Conservation (phyloP, 1,140 invertebrate species). For the Cepaea nemoralis region DNA sequence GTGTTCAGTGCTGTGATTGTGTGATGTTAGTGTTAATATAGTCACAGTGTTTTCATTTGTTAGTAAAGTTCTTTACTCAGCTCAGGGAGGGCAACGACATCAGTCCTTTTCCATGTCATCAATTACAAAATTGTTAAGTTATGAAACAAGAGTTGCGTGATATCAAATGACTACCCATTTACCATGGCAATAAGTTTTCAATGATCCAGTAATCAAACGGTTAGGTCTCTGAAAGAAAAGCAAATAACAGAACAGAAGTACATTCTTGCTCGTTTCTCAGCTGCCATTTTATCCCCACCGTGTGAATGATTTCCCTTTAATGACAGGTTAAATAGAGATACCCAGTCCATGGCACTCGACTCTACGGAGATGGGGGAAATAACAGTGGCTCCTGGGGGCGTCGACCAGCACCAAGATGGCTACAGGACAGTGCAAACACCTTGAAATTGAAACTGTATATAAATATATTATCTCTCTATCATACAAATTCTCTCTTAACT, state of each 20-base stretch:
- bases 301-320: conserved; percentile 1
- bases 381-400: too few species aligned
- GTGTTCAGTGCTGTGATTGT: background rate
- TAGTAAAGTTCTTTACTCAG: background rate
- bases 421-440: too few species aligned
- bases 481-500: too few species aligned
- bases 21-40: too few species aligned
- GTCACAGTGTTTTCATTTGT: background rate
- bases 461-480: too few species aligned
- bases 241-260: conserved; percentile 53
- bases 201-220: conserved; percentile 32
- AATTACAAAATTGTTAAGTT: too few species aligned
- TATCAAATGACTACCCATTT: background rate
- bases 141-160: background rate
- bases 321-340: background rate
- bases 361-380: background rate
- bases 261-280: conserved; percentile 48
- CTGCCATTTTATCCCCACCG: conserved; percentile 54
- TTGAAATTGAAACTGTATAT: too few species aligned
- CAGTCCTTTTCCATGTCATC: background rate
- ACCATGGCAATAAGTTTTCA: conserved; percentile 34
- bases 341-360: background rate
- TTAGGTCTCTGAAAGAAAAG: conserved; percentile 61
- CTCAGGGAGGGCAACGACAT: background rate
- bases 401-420: too few species aligned